Evolutionary conservation across 1,140 invertebrate genomes (phyloP).

Genomic region (Dinothrombium tinctorium): DNA sequence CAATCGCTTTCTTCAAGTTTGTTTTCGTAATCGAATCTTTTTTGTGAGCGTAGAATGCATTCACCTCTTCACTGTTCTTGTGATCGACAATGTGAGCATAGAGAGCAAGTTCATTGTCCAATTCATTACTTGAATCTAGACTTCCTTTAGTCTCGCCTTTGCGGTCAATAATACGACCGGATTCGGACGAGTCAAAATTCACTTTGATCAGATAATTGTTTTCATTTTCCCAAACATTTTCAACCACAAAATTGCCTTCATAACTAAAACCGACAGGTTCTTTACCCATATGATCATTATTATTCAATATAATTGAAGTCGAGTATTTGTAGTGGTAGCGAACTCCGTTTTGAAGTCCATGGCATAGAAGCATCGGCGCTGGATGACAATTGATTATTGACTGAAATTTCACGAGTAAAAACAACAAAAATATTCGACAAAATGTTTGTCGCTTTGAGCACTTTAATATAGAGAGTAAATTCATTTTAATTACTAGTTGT

Average conservation of each 20-base stretch:
- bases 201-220: slow-evolving; percentile 4
- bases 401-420: too few species aligned
- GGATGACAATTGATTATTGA: slow-evolving; percentile 7
- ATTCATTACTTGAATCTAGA: neutral
- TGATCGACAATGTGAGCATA: slow-evolving; percentile 2
- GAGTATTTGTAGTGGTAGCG: slow-evolving; percentile 6
- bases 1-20: slow-evolving; percentile 8
- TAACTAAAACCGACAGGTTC: slow-evolving; percentile 9
- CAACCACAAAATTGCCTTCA: neutral
- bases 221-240: slow-evolving; percentile 11
- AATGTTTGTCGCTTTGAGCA: too few species aligned
- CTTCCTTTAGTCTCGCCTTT: neutral
- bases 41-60: slow-evolving; percentile 3
- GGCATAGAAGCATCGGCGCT: slow-evolving; percentile 4
- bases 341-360: slow-evolving; percentile 6
- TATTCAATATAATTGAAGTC: slow-evolving; percentile 8
- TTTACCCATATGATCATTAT: slow-evolving; percentile 6
- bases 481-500: too few species aligned
- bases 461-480: too few species aligned
- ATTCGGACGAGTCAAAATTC: neutral
- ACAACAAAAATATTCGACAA: too few species aligned
- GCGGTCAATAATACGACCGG: neutral
- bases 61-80: neutral
- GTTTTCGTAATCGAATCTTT: slow-evolving; percentile 4
- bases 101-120: neutral